Conservation (phyloP, 2,888 invertebrate species). For the Romanomermis culicivorax region DNA sequence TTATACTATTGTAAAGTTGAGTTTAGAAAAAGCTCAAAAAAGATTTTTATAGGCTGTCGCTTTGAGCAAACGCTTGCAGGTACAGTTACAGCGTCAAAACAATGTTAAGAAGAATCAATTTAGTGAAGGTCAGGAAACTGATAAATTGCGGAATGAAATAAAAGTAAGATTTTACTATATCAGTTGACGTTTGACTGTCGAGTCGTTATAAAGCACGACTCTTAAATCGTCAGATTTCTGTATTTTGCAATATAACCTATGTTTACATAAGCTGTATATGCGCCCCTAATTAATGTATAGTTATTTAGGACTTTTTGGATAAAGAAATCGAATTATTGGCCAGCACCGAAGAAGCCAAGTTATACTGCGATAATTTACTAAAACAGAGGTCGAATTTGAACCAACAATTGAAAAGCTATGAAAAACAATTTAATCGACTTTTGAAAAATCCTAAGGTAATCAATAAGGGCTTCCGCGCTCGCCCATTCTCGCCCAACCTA, state of each 20-base stretch:
- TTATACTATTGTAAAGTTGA: neutral
- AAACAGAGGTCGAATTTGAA: neutral
- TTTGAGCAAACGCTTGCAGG: neutral
- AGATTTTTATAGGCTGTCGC: conserved; percentile 3
- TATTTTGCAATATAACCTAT: neutral
- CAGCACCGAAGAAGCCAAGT: conserved; percentile 1
- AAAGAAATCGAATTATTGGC: neutral
- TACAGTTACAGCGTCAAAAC: neutral
- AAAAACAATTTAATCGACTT: neutral
- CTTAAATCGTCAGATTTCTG: no score
- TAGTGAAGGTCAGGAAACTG: neutral
- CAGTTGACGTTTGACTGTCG: no score
- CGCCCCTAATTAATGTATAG: no score
- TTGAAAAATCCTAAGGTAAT: no score
- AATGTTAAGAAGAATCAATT: neutral
- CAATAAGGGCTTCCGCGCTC: no score
- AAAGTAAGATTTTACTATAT: no score
- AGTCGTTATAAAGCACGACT: no score
- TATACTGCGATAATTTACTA: neutral
- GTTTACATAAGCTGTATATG: no score
- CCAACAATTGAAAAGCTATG: neutral
- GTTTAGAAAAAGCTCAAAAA: neutral
- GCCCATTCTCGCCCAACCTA: no score
- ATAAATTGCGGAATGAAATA: neutral
- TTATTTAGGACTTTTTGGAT: neutral